Conservation (phyloP, 2,888 invertebrate species). For the Sycophila texana region DNA sequence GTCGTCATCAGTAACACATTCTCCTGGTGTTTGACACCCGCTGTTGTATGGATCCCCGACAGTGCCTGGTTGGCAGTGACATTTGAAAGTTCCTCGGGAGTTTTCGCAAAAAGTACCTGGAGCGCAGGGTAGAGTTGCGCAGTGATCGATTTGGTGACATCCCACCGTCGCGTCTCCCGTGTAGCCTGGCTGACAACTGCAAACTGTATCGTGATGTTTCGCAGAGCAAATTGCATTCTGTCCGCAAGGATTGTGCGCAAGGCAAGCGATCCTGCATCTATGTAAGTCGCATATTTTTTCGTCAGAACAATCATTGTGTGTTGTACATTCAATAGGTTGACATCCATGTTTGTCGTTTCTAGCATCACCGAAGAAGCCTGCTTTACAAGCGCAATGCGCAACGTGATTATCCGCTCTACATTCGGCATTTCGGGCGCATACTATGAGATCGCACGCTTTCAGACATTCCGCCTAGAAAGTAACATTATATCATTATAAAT, state of each 20-base stretch:
- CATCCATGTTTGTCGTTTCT: constrained; percentile 87
- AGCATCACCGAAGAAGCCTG: constrained; percentile 86
- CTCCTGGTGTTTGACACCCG: constrained; percentile 88
- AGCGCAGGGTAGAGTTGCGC: constrained; percentile 86
- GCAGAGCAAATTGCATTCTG: constrained; percentile 90
- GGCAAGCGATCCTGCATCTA: constrained; percentile 91
- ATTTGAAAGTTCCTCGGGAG: constrained; percentile 86
- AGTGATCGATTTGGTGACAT: constrained; percentile 87
- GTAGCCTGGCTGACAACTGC: constrained; percentile 92
- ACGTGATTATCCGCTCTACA: constrained; percentile 86
- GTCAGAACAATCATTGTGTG: constrained; percentile 84
- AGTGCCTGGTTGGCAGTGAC: constrained; percentile 86
- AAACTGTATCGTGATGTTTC: constrained; percentile 85
- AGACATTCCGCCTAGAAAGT: constrained; percentile 81
- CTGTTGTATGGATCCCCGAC: constrained; percentile 91
- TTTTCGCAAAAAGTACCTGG: constrained; percentile 89
- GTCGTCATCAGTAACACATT: constrained; percentile 87
- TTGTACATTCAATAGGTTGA: constrained; percentile 86
- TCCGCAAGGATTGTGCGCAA: constrained; percentile 89
- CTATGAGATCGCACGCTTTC: constrained; percentile 84
- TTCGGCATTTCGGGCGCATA: constrained; percentile 89
- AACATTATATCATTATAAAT: constrained; percentile 40
- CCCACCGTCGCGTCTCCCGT: constrained; percentile 86
- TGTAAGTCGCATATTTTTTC: constrained; percentile 90
- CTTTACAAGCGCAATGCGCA: constrained; percentile 86